phyloP scores from a whole-genome alignment of 2,113 vertebrate species.

The Haemorhous mexicanus region DNA sequence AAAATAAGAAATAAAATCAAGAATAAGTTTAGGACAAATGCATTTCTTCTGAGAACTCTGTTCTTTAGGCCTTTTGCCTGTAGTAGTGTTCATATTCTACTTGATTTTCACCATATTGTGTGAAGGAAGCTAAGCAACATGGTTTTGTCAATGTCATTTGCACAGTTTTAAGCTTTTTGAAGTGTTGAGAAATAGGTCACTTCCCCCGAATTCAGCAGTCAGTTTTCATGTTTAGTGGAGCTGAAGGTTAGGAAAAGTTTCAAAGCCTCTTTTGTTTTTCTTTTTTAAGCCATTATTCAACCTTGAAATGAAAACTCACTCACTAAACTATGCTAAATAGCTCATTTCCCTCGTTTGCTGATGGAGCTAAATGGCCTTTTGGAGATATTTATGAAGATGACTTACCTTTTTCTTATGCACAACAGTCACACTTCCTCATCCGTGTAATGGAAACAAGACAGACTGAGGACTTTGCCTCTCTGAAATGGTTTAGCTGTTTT shows the following conservation, averaged over 20 bases:
- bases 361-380: constrained; percentile 18
- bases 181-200: constrained; percentile 10
- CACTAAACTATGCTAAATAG: constrained; percentile 21
- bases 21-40: not conserved
- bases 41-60: not conserved
- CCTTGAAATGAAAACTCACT: constrained; percentile 38
- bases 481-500: not conserved
- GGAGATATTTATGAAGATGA: not conserved
- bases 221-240: constrained; percentile 17
- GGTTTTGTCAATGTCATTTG: not conserved
- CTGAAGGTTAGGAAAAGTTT: constrained; percentile 11
- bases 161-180: not conserved
- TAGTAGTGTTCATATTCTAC: not conserved
- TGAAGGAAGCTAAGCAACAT: not conserved
- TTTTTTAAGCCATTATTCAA: constrained; percentile 23
- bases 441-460: not conserved
- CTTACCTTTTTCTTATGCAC: not conserved
- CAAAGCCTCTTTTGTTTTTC: constrained; percentile 26
- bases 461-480: not conserved
- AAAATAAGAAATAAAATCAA: not conserved
- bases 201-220: not conserved
- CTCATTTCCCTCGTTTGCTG: not conserved
- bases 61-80: not conserved
- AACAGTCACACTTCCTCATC: not conserved
- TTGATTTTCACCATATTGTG: not conserved